Conservation (phyloP, 2,797 vertebrate species). For the Lithobates sylvaticus region DNA sequence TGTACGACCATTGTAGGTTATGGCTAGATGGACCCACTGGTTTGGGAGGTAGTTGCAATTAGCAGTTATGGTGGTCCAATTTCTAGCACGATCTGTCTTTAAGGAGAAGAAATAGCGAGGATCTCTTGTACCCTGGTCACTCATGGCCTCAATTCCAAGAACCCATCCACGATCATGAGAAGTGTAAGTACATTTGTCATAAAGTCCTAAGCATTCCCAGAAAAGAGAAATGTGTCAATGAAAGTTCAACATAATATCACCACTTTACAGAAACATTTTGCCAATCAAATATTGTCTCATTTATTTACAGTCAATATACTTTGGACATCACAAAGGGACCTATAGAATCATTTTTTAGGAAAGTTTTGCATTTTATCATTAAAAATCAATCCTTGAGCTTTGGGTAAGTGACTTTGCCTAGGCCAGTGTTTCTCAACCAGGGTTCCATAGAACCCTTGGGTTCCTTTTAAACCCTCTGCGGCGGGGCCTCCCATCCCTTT, state of each 20-base stretch:
- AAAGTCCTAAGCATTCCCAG: conserved; percentile 85
- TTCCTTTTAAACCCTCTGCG: too few relatives aligned
- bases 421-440: too few relatives aligned
- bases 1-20: conserved; percentile 89
- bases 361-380: too few relatives aligned
- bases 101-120: conserved; percentile 98
- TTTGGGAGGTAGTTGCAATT: conserved; percentile 89
- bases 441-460: too few relatives aligned
- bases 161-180: conserved; percentile 97
- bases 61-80: conserved; percentile 90
- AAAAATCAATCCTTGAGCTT: too few relatives aligned
- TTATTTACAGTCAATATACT: neutral
- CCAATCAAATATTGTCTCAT: neutral
- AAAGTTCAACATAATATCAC: conserved; percentile 54
- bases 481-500: too few relatives aligned
- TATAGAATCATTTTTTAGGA: too few relatives aligned
- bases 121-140: conserved; percentile 92
- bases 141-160: conserved; percentile 92
- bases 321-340: neutral
- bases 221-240: conserved; percentile 78
- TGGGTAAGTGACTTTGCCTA: too few relatives aligned
- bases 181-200: conserved; percentile 98
- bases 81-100: conserved; percentile 96
- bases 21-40: conserved; percentile 91
- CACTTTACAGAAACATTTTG: neutral